phyloP scores from a whole-genome alignment of 2,113 vertebrate species.

The Nyctibius bracteatus region DNA sequence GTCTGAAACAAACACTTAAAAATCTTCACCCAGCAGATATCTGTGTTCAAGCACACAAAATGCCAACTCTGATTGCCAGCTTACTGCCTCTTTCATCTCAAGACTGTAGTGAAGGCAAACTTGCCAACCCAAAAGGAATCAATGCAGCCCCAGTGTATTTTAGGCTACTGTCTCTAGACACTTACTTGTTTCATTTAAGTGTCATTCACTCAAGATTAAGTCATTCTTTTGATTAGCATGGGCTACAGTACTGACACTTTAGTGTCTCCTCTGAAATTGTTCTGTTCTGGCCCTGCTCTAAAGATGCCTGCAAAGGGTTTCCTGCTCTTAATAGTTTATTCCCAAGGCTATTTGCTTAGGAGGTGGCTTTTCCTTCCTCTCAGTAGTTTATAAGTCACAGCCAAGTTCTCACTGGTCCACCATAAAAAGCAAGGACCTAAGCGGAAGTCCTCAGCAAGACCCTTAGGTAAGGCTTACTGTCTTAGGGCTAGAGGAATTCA shows the following conservation, averaged over 20 bases:
- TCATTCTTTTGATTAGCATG: not conserved
- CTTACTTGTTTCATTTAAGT: not conserved
- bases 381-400: not conserved
- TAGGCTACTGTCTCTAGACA: not conserved
- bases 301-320: not conserved
- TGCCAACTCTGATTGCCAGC: not conserved
- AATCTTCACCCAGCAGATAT: not conserved
- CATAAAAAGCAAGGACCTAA: not conserved
- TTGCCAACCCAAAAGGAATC: not conserved
- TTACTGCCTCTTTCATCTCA: slow-evolving; percentile 18
- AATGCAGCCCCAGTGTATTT: not conserved
- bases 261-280: not conserved
- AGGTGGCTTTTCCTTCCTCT: not conserved
- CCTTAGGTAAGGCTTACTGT: not conserved
- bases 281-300: not conserved
- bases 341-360: not conserved
- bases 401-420: not conserved
- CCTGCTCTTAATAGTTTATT: not conserved
- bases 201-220: not conserved
- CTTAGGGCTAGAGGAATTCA: not conserved
- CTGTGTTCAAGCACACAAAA: not conserved
- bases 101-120: not conserved
- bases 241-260: not conserved
- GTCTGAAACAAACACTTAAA: not conserved
- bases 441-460: not conserved